Conservation (phyloP, 2,888 invertebrate species). For the Drosophila mayaguana region DNA sequence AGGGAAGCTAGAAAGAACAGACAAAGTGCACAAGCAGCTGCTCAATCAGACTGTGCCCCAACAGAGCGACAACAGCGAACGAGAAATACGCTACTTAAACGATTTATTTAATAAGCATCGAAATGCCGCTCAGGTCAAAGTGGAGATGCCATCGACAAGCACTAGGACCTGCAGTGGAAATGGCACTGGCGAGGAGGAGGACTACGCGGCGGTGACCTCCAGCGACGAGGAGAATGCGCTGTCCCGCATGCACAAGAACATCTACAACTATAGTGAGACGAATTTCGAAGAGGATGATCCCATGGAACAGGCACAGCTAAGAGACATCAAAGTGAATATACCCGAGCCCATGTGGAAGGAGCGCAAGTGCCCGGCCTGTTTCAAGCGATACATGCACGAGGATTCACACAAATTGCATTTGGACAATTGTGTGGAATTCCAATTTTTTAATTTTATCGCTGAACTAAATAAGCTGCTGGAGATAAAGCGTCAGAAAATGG, state of each 20-base stretch:
- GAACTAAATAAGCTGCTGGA: conserved; percentile 81
- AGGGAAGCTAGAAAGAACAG: conserved; percentile 53
- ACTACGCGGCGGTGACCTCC: conserved; percentile 74
- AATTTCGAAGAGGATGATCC: conserved; percentile 85
- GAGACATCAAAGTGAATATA: conserved; percentile 83
- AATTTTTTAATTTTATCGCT: conserved; percentile 80
- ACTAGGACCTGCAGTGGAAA: conserved; percentile 49
- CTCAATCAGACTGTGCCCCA: conserved; percentile 54
- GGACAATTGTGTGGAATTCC: conserved; percentile 83
- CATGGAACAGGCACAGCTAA: conserved; percentile 81
- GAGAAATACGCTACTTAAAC: conserved; percentile 76
- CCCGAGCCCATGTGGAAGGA: conserved; percentile 84
- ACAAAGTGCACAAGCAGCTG: conserved; percentile 78
- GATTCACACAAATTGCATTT: conserved; percentile 83
- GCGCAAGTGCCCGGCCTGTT: conserved; percentile 84
- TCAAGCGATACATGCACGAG: conserved; percentile 84
- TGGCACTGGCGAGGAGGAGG: conserved; percentile 70
- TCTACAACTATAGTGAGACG: conserved; percentile 83
- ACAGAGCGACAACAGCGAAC: conserved; percentile 34
- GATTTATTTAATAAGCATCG: conserved; percentile 75
- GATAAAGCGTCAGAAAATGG: conserved; percentile 80
- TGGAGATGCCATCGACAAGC: conserved; percentile 57
- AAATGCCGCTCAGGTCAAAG: conserved; percentile 43
- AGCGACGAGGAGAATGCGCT: conserved; percentile 77
- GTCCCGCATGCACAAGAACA: conserved; percentile 73